Evolutionary conservation across 2,113 vertebrate species (phyloP).

Genomic region (Silurus asotus): DNA sequence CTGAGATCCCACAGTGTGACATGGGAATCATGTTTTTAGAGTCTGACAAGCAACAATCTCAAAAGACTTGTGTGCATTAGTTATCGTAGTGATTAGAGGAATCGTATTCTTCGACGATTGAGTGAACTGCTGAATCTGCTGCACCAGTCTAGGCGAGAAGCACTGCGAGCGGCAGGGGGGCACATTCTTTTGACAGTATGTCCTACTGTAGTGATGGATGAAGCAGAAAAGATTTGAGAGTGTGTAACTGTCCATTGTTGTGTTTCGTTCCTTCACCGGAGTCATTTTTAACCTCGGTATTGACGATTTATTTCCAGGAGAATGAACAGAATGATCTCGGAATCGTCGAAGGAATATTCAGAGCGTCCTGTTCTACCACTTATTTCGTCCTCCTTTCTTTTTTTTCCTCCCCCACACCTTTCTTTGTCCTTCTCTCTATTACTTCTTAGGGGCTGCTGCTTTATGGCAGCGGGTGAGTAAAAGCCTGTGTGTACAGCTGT

Average conservation of each 20-base stretch:
- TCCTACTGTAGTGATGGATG: background rate
- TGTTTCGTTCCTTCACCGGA: background rate
- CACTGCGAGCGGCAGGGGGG: background rate
- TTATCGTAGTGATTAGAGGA: no score
- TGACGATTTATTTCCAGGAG: background rate
- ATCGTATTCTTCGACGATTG: no score
- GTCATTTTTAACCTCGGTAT: background rate
- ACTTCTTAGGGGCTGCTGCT: background rate
- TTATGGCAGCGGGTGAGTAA: conserved; percentile 33
- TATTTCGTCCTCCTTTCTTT: background rate
- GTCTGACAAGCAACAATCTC: no score
- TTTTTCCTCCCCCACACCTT: background rate
- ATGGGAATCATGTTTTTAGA: no score
- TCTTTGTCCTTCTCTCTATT: background rate
- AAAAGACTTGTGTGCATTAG: no score
- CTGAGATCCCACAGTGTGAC: no score
- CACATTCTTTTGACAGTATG: background rate
- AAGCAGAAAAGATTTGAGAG: background rate
- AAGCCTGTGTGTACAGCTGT: conserved; percentile 14
- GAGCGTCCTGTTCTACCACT: background rate
- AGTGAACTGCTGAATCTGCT: no score
- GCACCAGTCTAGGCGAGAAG: no score
- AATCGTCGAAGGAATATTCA: background rate
- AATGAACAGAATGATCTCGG: background rate
- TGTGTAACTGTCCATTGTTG: background rate